These are phyloP conservation scores for Pseudomyrmex flavicornis DNA, from an alignment of 1,140 invertebrate species.

Conservation along the genomic window DNA sequence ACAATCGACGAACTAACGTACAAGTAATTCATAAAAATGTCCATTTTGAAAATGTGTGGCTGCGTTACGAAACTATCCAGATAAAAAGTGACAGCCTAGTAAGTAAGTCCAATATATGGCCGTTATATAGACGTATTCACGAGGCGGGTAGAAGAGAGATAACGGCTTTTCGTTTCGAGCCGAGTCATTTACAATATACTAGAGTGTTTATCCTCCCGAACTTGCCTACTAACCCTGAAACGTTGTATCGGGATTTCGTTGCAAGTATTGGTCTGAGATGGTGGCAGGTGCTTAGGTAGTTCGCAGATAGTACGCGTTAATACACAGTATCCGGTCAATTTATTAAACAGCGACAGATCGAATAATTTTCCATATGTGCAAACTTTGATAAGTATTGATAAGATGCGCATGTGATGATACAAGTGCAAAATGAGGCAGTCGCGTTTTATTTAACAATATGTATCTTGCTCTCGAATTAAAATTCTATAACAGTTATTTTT, in stretches of 20 bases:
- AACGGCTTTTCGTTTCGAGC: conserved; percentile 15
- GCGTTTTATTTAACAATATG: background rate
- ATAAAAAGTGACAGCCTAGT: conserved; percentile 25
- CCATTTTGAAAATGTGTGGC: background rate
- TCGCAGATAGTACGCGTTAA: conserved; percentile 43
- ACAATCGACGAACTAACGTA: background rate
- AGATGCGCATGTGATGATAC: background rate
- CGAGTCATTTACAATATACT: conserved; percentile 52
- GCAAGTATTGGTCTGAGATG: conserved; percentile 55
- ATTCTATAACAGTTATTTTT: background rate
- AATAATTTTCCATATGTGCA: conserved; percentile 11
- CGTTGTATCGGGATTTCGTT: conserved; percentile 56
- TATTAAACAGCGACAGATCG: conserved; percentile 14
- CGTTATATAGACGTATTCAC: conserved; percentile 35
- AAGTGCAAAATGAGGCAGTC: background rate
- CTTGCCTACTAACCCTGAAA: conserved; percentile 1
- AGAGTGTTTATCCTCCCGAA: conserved; percentile 32
- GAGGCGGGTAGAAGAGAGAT: conserved; percentile 41
- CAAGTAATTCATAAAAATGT: background rate
- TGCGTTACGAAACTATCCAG: conserved; percentile 12
- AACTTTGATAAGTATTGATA: background rate
- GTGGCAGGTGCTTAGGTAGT: conserved; percentile 32
- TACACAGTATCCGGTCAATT: conserved; percentile 46
- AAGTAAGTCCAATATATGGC: conserved; percentile 44
- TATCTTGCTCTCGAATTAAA: background rate